Evolutionary conservation across 2,888 invertebrate genomes (phyloP), one percentile per base, ranked within the genome.

Genomic region (Empis stercorea): DNA sequence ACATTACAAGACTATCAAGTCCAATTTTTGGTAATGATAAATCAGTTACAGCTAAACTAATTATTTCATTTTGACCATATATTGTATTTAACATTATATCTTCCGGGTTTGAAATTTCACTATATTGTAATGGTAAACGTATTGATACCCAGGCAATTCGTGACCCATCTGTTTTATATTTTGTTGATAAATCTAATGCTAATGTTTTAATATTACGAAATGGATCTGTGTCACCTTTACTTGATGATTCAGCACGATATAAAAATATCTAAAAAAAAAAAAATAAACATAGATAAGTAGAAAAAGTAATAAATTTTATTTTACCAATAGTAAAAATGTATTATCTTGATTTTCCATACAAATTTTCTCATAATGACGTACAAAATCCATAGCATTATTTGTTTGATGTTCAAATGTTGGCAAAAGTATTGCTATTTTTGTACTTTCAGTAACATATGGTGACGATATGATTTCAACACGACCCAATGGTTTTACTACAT

Each of bases 391-490:
- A 4, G 80, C 79, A 45, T 78, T 75, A 2, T 71, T 64, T 20
- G 71, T 68, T 56, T 75, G 73, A 48, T 65, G 64, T 58, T 76
- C 71, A 60, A 77, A 75, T 4, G 87, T 73, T 0, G 84, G 81
- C 52, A 94, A 67, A 55, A 95, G 68, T 53, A 94, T 72, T 48
- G 81, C 79, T 5, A 95, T 76, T 54, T 87, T 75, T 7, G 85
- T 83, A 66, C 84, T 88, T 74, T 97, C 96, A 0, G 95, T 96
- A 2, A 96, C 95, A 71, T 95, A 96, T 0, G 94, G 95, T 63
- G 92, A 87, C 2, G 87, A 84, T 36, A 94, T 78, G 49, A 96
- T 80, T 63, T 95, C 91, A 10, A 92, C 87, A 49, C 82, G 80
- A 14, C 91, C 91, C 47, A 96, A 71, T 13, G 88, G 84, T 54